These are phyloP conservation scores for Heliothis virescens DNA, from an alignment of 1,140 invertebrate genomes.

Conservation along the genomic window DNA sequence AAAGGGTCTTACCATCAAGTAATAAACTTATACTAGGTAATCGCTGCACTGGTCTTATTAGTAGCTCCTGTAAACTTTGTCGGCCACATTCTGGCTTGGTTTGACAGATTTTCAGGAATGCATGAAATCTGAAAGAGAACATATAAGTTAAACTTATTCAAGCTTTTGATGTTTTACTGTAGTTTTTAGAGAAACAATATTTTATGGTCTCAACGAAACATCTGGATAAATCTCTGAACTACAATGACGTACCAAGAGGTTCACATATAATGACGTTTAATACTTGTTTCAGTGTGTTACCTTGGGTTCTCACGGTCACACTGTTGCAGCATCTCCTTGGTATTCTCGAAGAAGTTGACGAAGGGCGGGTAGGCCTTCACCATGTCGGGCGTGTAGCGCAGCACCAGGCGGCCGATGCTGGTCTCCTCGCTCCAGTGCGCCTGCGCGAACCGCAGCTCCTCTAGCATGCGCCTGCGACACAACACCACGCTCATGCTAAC, in stretches of 20 bases:
- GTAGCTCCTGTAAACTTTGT: slow-evolving; percentile 96
- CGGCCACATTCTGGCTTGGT: slow-evolving; percentile 97
- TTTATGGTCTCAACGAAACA: no score
- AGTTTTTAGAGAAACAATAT: background rate
- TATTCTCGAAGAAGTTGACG: slow-evolving; percentile 99
- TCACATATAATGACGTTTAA: background rate
- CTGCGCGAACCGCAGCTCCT: slow-evolving; percentile 91
- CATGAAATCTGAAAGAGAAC: slow-evolving; percentile 92
- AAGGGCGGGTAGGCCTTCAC: slow-evolving; percentile 98
- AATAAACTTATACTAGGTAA: slow-evolving; percentile 97
- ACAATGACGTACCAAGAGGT: no score
- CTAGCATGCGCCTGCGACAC: slow-evolving; percentile 88
- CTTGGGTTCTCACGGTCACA: slow-evolving; percentile 97
- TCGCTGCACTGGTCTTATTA: slow-evolving; percentile 98
- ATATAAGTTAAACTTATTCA: background rate
- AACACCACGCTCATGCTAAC: background rate
- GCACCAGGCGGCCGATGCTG: slow-evolving; percentile 94
- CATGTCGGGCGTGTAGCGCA: slow-evolving; percentile 93
- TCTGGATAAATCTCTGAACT: no score
- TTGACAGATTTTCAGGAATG: slow-evolving; percentile 98
- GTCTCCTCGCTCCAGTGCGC: slow-evolving; percentile 94
- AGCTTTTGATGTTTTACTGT: background rate
- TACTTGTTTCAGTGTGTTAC: slow-evolving; percentile 49
- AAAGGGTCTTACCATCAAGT: slow-evolving; percentile 91
- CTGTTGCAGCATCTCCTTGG: slow-evolving; percentile 95